Percentiles rank a stretch among this genome's conserved stretches.
Conservation (phyloP, 2,797 vertebrate genomes). For the Platalea minor region DNA sequence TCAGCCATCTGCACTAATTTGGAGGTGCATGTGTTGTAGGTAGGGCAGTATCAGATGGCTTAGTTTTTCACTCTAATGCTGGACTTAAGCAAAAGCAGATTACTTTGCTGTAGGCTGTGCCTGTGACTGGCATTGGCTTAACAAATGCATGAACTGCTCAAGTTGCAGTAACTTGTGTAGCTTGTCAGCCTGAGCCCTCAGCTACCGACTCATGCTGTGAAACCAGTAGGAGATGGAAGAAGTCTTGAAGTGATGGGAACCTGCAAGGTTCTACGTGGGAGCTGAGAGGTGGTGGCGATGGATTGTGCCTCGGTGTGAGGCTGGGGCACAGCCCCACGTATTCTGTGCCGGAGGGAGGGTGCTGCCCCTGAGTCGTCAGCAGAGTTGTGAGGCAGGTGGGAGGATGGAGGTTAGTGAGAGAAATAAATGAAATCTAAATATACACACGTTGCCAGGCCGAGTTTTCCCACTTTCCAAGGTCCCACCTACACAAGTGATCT, state of each 20-base stretch:
- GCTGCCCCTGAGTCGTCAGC: accelerated
- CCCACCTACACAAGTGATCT: neutral
- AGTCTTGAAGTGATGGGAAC: neutral
- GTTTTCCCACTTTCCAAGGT: neutral
- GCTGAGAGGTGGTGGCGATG: neutral
- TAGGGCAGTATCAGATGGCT: neutral
- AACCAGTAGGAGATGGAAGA: neutral
- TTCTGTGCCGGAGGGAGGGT: neutral
- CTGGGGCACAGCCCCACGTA: accelerated
- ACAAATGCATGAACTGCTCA: neutral
- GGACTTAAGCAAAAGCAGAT: neutral
- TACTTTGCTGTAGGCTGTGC: neutral
- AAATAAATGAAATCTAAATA: neutral
- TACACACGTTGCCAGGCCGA: neutral
- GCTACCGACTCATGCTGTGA: accelerated
- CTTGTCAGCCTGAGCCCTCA: neutral
- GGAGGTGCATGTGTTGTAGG: accelerated
- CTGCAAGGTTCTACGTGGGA: neutral
- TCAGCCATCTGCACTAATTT: neutral
- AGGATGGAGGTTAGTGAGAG: neutral
- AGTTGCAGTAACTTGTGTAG: neutral
- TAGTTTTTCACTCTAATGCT: neutral
- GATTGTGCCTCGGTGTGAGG: neutral
- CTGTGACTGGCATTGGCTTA: neutral
- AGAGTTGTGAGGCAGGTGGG: neutral